phyloP scores from a whole-genome alignment of 2,888 invertebrate genomes.

The Latrodectus elegans region DNA sequence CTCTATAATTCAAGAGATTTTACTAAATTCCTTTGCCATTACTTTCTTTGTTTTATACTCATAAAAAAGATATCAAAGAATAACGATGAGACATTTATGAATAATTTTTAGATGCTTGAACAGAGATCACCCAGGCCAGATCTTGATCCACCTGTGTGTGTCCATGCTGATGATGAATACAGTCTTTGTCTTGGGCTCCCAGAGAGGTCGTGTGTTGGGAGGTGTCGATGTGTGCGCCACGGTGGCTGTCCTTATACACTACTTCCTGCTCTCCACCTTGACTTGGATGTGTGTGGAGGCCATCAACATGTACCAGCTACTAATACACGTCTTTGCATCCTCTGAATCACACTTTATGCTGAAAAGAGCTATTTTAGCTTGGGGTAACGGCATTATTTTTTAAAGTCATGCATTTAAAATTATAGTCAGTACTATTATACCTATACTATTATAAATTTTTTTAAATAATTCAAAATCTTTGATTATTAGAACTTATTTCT shows the following conservation, averaged over 20 bases:
- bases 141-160: constrained; percentile 76
- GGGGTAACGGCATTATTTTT: constrained; percentile 75
- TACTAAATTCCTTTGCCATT: too few relatives aligned
- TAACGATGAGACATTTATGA: not conserved
- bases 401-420: too few relatives aligned
- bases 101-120: constrained; percentile 75
- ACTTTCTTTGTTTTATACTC: too few relatives aligned
- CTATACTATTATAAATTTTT: too few relatives aligned
- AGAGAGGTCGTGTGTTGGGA: constrained; percentile 69
- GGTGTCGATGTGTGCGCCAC: constrained; percentile 73
- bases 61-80: too few relatives aligned
- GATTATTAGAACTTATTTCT: too few relatives aligned
- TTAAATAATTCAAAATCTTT: too few relatives aligned
- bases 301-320: constrained; percentile 77
- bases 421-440: too few relatives aligned
- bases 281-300: constrained; percentile 78
- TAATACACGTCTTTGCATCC: constrained; percentile 77
- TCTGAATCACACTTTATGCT: constrained; percentile 77
- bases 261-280: constrained; percentile 76
- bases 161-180: constrained; percentile 77
- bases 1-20: not conserved
- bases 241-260: constrained; percentile 76
- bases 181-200: constrained; percentile 74
- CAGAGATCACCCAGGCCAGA: constrained; percentile 77
- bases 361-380: constrained; percentile 76